A percentile compares a stretch with the other conserved stretches of the same genome.
Evolutionary conservation across 2,113 vertebrate species (phyloP).

Genomic region (Blennius ocellaris): DNA sequence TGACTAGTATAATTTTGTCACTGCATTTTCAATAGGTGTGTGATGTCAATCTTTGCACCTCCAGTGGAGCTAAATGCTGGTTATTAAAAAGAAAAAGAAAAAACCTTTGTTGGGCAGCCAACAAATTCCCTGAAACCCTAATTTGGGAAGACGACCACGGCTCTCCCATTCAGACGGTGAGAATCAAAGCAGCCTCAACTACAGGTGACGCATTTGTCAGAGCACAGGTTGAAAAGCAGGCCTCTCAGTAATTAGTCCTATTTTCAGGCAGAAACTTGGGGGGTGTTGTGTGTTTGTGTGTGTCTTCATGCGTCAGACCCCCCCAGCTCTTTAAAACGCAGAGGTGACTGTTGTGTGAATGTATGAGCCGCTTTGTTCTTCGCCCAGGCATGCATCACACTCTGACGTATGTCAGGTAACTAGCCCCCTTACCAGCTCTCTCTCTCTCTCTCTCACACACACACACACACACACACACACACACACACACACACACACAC

Average conservation of each 20-base stretch:
- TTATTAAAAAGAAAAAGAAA: too few species aligned
- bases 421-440: neutral
- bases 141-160: too few species aligned
- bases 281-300: neutral
- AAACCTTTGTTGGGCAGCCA: too few species aligned
- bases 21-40: too few species aligned
- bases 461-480: neutral
- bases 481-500: neutral
- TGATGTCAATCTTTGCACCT: too few species aligned
- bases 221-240: neutral
- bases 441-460: neutral
- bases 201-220: conserved; percentile 16
- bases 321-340: neutral
- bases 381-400: conserved; percentile 55
- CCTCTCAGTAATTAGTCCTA: neutral
- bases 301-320: conserved; percentile 9
- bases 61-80: too few species aligned
- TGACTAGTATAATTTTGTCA: too few species aligned
- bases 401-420: conserved; percentile 15
- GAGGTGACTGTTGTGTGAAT: conserved; percentile 8
- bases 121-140: too few species aligned
- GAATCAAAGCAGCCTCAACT: neutral
- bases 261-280: neutral
- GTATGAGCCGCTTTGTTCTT: conserved; percentile 49
- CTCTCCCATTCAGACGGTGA: neutral